Percentiles rank a stretch among this genome's conserved stretches.
phyloP scores from a whole-genome alignment of 2,113 vertebrate genomes.

The Osmerus mordax region DNA sequence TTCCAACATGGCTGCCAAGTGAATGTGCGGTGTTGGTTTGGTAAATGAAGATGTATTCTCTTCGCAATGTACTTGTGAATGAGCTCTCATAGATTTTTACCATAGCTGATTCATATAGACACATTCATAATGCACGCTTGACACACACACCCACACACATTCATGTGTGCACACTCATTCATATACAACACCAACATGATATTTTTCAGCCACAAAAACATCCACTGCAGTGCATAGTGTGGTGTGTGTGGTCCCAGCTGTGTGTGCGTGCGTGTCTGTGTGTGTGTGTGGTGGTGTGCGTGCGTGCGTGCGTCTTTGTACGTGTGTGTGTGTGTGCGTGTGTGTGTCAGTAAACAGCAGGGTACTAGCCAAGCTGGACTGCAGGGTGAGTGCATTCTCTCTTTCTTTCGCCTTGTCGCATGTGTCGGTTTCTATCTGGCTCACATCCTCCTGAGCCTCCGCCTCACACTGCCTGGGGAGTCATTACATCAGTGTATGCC shows the following conservation, averaged over 20 bases:
- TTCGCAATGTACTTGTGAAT: too few relatives aligned
- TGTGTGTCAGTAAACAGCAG: conserved; percentile 42
- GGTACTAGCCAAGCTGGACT: conserved; percentile 41
- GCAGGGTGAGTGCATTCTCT: conserved; percentile 50
- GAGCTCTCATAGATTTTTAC: too few relatives aligned
- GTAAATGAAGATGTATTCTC: too few relatives aligned
- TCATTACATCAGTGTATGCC: conserved; percentile 71
- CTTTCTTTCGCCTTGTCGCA: conserved; percentile 69
- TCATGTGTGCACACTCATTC: not conserved
- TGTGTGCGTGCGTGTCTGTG: conserved; percentile 3
- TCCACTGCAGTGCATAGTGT: not conserved
- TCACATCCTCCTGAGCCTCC: conserved; percentile 65
- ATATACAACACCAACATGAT: not conserved
- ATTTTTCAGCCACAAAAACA: not conserved
- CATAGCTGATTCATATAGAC: not conserved
- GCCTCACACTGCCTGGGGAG: conserved; percentile 62
- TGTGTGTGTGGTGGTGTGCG: conserved; percentile 6
- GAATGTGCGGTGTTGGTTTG: too few relatives aligned
- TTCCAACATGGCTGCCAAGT: too few relatives aligned
- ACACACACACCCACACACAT: not conserved
- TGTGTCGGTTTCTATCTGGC: conserved; percentile 72
- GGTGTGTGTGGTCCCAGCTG: not conserved
- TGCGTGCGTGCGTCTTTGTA: not conserved
- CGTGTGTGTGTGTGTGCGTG: conserved; percentile 12
- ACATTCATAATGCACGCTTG: not conserved